Base-by-base conservation (phyloP, 2,888 invertebrate genomes). In the Drosophila infuscata region DNA sequence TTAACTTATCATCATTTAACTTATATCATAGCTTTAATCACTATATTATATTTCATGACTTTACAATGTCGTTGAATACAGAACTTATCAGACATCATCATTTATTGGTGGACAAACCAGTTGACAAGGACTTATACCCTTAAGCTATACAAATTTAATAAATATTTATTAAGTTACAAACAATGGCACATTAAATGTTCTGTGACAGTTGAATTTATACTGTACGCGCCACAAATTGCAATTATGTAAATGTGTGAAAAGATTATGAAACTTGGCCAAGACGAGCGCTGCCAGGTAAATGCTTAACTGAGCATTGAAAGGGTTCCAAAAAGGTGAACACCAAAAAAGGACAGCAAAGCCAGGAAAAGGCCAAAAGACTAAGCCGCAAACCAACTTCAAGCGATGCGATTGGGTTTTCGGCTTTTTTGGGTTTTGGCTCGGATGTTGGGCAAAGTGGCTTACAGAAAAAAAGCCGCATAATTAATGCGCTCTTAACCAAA, bases 401-500 rank as follows among this genome's bases (percentile, higher is more conserved):
- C 67, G 70, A 35, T 59, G 53, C 58, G 59, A 51, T 64, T 59
- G 46, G 76, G 59, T 32, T 74, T 72, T 73, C 43, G 61, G 70
- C 17, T 54, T 25, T n/a, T 20, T 20, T n/a, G 30, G 30, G 43
- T 30, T 48, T 15, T 12, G n/a, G 8, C 12, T 46, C n/a, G 36
- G 61, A 17, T 56, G 68, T 53, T 57, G 68, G 11, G 58, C 59
- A 52, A 70, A 73, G 57, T 64, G 62, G 70, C 66, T 59, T 51
- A 52, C 12, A 33, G 56, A 7, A 41, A 20, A 38, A 59, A 70
- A 79, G 70, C 84, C 82, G 71, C 84, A 82, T 84, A 84, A 84
- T 86, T 86, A 84, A 84, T 76, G 81, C 81, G 83, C 76, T 82
- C 77, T 80, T 67, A 46, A 15, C 46, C 46, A 46, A 25, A 46